Percentiles rank a stretch among this genome's conserved stretches.
Conservation (phyloP, 2,797 vertebrate species). For the Simalia tracyae region DNA sequence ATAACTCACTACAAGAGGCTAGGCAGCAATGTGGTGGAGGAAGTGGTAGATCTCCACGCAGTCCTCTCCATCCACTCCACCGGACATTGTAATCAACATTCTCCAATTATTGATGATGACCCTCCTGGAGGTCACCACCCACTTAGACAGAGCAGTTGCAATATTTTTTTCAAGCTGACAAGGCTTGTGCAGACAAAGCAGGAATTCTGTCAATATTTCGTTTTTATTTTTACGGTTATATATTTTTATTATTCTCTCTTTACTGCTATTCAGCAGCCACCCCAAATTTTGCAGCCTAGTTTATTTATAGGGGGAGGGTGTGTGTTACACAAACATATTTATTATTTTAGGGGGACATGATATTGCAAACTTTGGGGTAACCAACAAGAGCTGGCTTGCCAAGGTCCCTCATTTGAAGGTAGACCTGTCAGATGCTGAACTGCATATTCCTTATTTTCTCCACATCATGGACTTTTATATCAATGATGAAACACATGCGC, state of each 20-base stretch:
- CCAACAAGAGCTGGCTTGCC: not conserved
- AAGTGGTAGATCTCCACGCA: not conserved
- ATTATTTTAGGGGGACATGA: not conserved
- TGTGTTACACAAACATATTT: not conserved
- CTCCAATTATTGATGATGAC: not conserved
- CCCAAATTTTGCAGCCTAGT: not conserved
- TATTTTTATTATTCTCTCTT: not conserved
- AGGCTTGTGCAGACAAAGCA: not conserved
- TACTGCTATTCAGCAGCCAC: not conserved
- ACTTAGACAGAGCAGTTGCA: not conserved
- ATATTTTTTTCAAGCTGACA: rapidly evolving
- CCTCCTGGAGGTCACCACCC: not conserved
- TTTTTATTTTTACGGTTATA: not conserved
- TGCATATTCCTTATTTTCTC: not conserved
- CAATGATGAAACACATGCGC: not conserved
- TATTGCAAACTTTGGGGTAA: not conserved
- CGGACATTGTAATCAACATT: not conserved
- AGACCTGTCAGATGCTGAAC: not conserved
- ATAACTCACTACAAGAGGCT: not conserved
- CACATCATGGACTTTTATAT: not conserved
- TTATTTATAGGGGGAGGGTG: not conserved
- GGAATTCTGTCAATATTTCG: not conserved
- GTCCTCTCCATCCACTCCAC: not conserved
- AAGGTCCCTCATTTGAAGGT: not conserved
- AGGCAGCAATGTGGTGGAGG: not conserved